A percentile compares a stretch with the other conserved stretches of the same genome.
These are phyloP conservation scores for Dipodomys stephensi DNA, from an alignment of 2,113 vertebrate genomes.

Conservation along the genomic window DNA sequence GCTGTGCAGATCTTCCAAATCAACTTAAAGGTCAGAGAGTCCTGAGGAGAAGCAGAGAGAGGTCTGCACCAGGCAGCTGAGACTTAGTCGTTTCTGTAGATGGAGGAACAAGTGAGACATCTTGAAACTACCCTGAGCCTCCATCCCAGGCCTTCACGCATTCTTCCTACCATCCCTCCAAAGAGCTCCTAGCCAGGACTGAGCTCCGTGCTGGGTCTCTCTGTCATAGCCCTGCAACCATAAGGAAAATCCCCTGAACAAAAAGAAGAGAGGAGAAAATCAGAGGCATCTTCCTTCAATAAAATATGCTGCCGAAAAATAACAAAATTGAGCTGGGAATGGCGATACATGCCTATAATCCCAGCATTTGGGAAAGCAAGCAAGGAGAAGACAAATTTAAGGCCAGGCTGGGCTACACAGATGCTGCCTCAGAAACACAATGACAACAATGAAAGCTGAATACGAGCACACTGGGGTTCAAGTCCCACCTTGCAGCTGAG, in stretches of 20 bases:
- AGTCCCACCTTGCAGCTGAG: not conserved
- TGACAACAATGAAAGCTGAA: too few species aligned
- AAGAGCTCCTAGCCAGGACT: not conserved
- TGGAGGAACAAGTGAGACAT: not conserved
- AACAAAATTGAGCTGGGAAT: too few species aligned
- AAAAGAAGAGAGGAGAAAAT: not conserved
- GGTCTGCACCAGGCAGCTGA: not conserved
- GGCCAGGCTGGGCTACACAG: too few species aligned
- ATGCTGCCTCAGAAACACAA: too few species aligned
- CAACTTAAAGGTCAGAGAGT: conserved; percentile 29
- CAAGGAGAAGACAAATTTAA: too few species aligned
- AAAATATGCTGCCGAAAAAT: not conserved
- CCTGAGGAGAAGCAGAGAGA: not conserved
- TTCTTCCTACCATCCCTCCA: not conserved
- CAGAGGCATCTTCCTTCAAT: not conserved
- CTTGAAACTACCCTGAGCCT: not conserved
- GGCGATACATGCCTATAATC: too few species aligned
- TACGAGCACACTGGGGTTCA: rapidly evolving
- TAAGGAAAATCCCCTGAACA: not conserved
- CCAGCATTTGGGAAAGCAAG: too few species aligned
- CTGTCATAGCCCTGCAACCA: not conserved
- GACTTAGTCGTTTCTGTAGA: not conserved
- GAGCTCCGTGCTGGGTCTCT: not conserved
- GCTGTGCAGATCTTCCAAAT: not conserved
- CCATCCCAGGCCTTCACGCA: too few species aligned